phyloP scores from a whole-genome alignment of 2,888 invertebrate genomes.

The Graphium colonna region DNA sequence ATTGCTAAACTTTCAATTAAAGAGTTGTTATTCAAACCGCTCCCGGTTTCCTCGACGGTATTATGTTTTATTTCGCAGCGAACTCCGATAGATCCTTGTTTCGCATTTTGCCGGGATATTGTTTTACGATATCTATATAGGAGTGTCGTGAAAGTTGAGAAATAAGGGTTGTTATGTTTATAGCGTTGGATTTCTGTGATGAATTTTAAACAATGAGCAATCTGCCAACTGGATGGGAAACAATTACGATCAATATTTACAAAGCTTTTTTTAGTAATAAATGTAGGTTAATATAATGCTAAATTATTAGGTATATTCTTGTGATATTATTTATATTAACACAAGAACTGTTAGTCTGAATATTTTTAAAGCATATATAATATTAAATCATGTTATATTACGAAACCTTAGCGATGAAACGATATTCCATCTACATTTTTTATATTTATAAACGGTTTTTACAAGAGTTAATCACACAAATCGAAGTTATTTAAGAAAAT shows the following conservation, averaged over 20 bases:
- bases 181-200: constrained; percentile 1
- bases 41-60: constrained; percentile 59
- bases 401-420: too few species aligned
- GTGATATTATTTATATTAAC: too few species aligned
- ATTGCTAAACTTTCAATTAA: constrained; percentile 81
- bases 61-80: constrained; percentile 74
- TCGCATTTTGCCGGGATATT: constrained; percentile 54
- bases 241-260: background rate
- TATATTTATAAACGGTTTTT: too few species aligned
- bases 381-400: too few species aligned
- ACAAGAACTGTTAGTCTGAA: too few species aligned
- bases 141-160: constrained; percentile 51
- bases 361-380: too few species aligned
- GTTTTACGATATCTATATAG: constrained; percentile 56
- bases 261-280: too few species aligned
- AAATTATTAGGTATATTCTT: too few species aligned
- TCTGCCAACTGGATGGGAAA: background rate
- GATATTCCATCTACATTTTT: too few species aligned
- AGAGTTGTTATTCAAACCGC: constrained; percentile 79
- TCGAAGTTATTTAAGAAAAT: too few species aligned
- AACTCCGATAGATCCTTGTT: constrained; percentile 66
- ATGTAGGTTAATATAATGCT: too few species aligned
- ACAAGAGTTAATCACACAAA: too few species aligned
- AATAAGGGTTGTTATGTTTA: constrained; percentile 33
- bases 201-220: constrained; percentile 2